phyloP scores from a whole-genome alignment of 2,113 vertebrate species.

The Tragelaphus scriptus region DNA sequence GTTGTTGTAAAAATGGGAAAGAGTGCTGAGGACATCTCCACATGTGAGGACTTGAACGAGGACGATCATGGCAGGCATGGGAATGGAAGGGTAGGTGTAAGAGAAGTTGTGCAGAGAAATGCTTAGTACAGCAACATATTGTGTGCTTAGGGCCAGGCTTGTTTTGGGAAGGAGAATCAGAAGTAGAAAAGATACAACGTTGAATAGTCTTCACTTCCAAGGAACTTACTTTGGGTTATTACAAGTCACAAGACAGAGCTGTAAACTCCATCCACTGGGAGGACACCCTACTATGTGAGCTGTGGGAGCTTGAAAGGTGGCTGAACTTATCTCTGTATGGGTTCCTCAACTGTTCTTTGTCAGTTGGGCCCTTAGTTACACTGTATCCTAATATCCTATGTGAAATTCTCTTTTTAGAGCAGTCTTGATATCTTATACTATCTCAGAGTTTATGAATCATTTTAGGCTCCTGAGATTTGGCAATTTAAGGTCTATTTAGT shows the following conservation, averaged over 20 bases:
- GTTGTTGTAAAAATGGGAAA: background rate
- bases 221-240: background rate
- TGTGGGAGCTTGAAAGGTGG: background rate
- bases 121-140: no score
- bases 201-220: background rate
- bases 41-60: background rate
- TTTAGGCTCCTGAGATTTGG: background rate
- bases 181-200: background rate
- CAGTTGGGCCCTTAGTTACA: background rate
- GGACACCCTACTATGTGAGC: background rate
- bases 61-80: background rate
- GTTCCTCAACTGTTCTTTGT: background rate
- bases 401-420: background rate
- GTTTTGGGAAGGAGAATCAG: background rate
- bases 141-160: background rate
- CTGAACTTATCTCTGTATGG: background rate
- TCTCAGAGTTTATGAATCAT: background rate
- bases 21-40: background rate
- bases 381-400: background rate
- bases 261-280: background rate
- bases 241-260: background rate
- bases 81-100: background rate
- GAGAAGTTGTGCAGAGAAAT: background rate
- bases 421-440: background rate
- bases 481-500: background rate